Conservation (phyloP, 2,113 vertebrate species). For the Okapia johnstoni region DNA sequence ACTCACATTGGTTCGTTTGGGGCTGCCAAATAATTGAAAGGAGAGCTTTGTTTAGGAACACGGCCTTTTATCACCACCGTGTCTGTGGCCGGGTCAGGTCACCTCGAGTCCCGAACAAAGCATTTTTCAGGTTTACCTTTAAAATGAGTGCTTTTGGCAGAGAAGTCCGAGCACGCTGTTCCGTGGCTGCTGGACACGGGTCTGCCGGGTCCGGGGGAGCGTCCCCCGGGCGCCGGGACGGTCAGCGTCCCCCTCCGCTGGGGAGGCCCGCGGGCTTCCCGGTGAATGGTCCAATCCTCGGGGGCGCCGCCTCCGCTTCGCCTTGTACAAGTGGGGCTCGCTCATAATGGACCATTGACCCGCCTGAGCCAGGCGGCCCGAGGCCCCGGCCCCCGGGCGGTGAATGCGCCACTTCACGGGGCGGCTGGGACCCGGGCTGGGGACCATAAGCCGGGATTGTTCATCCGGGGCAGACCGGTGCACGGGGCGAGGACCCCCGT, state of each 20-base stretch:
- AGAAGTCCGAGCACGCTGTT: rapidly evolving
- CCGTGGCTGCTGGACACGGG: neutral
- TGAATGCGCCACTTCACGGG: constrained; percentile 91
- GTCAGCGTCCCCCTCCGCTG: constrained; percentile 53
- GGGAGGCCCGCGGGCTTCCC: neutral
- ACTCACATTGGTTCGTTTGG: neutral
- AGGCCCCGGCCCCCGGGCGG: constrained; percentile 70
- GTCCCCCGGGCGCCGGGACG: constrained; percentile 31
- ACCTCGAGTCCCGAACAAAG: constrained; percentile 1
- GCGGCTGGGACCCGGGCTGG: constrained; percentile 79
- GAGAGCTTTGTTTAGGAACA: neutral
- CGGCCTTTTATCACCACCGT: neutral
- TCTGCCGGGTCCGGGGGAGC: neutral
- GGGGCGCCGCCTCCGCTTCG: constrained; percentile 80
- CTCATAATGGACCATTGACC: constrained; percentile 97
- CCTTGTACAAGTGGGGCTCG: constrained; percentile 84
- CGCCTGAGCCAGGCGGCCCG: constrained; percentile 69
- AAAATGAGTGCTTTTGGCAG: neutral
- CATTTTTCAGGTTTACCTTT: neutral
- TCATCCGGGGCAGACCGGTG: constrained; percentile 66
- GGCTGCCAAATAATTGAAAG: constrained; percentile 20
- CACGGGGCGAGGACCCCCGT: constrained; percentile 81
- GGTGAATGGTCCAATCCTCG: constrained; percentile 77
- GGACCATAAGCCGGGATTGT: constrained; percentile 82
- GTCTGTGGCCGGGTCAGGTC: neutral